Percentiles rank a stretch among this genome's conserved stretches.
phyloP scores from a whole-genome alignment of 2,888 invertebrate genomes.

The Dasypogon diadema region DNA sequence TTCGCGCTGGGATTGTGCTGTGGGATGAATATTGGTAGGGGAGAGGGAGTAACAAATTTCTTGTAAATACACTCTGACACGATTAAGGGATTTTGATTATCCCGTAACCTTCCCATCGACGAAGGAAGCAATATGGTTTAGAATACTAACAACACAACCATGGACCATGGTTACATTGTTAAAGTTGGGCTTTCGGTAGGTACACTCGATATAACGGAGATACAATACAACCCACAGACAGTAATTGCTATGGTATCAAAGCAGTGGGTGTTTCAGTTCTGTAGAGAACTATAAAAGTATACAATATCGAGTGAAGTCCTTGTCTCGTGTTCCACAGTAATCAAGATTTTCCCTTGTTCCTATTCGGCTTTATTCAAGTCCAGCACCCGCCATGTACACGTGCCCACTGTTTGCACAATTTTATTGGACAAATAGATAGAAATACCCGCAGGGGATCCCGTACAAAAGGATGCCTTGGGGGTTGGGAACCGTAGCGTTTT shows the following conservation, averaged over 20 bases:
- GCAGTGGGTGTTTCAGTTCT: background rate
- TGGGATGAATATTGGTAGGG: background rate
- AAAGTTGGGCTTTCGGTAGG: background rate
- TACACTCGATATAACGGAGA: background rate
- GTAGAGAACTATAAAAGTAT: background rate
- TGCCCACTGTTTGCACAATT: slow-evolving; percentile 48
- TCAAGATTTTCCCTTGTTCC: slow-evolving; percentile 38
- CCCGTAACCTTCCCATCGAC: slow-evolving; percentile 32
- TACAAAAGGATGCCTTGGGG: background rate
- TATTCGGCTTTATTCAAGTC: slow-evolving; percentile 10
- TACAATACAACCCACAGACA: too few species aligned
- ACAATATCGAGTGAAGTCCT: slow-evolving; percentile 23
- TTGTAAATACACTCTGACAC: slow-evolving; percentile 46
- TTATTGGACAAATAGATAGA: slow-evolving; percentile 47
- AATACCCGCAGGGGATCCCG: slow-evolving; percentile 21
- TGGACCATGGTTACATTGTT: background rate
- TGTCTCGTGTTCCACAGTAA: slow-evolving; percentile 32
- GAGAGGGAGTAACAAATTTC: slow-evolving; percentile 36
- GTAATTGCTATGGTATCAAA: too few species aligned
- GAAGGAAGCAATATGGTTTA: background rate
- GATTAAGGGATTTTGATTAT: slow-evolving; percentile 50
- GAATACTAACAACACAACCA: background rate
- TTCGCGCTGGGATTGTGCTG: background rate
- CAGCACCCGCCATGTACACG: slow-evolving; percentile 27
- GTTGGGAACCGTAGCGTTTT: background rate